A percentile compares a stretch with the other conserved stretches of the same genome.
Conservation (phyloP, 2,797 vertebrate species). For the Epinephelus awoara region DNA sequence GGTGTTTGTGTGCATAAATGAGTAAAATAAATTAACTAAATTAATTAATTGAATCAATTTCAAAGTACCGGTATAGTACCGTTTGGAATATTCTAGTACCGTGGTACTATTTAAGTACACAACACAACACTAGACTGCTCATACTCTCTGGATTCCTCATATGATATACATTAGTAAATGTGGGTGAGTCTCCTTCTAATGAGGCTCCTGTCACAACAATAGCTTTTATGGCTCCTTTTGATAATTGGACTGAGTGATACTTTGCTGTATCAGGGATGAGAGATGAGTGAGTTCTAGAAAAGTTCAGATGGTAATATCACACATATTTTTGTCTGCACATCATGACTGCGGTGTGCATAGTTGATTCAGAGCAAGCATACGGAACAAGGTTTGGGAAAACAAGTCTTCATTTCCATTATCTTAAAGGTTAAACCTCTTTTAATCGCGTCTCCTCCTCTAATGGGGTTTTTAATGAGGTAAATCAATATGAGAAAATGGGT, state of each 20-base stretch:
- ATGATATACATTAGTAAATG: background rate
- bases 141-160: no score
- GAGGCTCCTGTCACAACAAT: background rate
- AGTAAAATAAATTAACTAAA: no score
- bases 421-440: conserved; percentile 16
- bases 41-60: no score
- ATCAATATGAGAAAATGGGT: background rate
- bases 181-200: background rate
- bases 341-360: background rate
- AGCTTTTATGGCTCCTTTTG: conserved; percentile 4
- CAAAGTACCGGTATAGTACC: no score
- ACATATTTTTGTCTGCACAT: background rate
- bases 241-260: background rate
- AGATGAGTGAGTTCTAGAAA: background rate
- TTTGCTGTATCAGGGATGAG: background rate
- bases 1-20: no score
- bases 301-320: background rate
- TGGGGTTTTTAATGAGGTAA: conserved; percentile 1
- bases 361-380: background rate
- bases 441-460: conserved; percentile 15
- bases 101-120: no score
- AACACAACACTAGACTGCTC: no score
- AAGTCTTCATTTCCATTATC: background rate
- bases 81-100: no score
- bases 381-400: background rate